Base-by-base conservation (phyloP, 2,888 invertebrate genomes). In the Megastigmus dorsalis region DNA sequence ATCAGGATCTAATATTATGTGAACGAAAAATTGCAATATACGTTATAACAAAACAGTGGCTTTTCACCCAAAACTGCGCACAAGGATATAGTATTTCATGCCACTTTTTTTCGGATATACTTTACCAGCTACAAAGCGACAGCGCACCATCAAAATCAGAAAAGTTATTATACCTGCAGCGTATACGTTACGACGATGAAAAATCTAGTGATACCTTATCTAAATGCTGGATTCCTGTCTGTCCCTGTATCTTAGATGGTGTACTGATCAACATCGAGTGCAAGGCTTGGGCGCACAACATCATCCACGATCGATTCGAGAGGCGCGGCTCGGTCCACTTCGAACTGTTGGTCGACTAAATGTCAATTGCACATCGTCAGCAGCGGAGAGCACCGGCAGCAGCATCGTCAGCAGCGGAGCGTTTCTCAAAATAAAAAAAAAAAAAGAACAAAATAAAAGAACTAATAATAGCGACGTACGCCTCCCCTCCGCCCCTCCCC, bases 281-380 rank as follows among this genome's bases (percentile, higher is more conserved):
- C 91, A 95, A 95, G 91, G 95, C 96, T 84, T 96, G 96, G 96
- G 96, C 96, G 83, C 93, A 93, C 89, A 96, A 96, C 90, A 95
- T 96, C 85, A 86, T 91, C 81, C 96, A 97, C 89, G 94, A 97
- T 90, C 93, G 95, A 86, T 92, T 93, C 89, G 95, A 97, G 88
- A 93, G 95, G 89, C 93, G 95, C 88, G 97, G 97, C 84, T 95
- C 95, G 83, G 96, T 97, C 84, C 97, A 97, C 90, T 97, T 97
- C 91, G 97, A 97, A 90, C 91, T 97, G 89, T 94, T 97, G 93
- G 93, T 97, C 88, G 97, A 97, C 90, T 94, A 93, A 92, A 5
- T 23, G n/a, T 6, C 62, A n/a, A 15, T 15, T 15, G 28, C 43
- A 26, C 62, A 45, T 55, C 52, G 36, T 62, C 45, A 62, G 18